Evolutionary conservation across 1,140 invertebrate species (phyloP).

Genomic region (Andrena cerasifolii): DNA sequence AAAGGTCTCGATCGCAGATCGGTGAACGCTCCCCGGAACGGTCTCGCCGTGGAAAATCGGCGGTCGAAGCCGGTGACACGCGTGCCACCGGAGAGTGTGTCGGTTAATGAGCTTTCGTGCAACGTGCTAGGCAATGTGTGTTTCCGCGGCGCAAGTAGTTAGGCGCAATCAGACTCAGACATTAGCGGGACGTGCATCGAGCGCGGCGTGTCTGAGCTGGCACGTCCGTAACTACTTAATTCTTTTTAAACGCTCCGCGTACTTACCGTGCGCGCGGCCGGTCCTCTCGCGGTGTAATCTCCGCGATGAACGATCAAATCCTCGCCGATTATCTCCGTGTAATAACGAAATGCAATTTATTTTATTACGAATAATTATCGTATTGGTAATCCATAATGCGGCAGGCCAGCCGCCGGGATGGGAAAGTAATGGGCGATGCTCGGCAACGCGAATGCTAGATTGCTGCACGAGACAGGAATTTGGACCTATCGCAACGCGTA

Average conservation of each 20-base stretch:
- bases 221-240: conserved; percentile 46
- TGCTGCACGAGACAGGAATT: neutral
- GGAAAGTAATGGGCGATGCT: neutral
- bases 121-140: conserved; percentile 1
- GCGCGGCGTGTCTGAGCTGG: conserved; percentile 35
- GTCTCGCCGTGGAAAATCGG: conserved; percentile 19
- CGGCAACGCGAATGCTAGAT: neutral
- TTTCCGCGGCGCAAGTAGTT: conserved; percentile 49
- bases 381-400: neutral
- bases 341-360: neutral
- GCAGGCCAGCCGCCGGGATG: neutral
- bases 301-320: conserved; percentile 8
- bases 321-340: neutral
- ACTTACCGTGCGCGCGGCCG: neutral
- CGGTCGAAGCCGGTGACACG: conserved; percentile 15
- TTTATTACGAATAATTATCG: conserved; percentile 25
- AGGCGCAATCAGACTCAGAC: conserved; percentile 41
- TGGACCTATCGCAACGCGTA: neutral
- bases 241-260: conserved; percentile 31
- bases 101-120: conserved; percentile 35
- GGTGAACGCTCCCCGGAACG: neutral
- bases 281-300: neutral
- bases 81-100: neutral
- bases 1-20: neutral
- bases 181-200: conserved; percentile 38